phyloP scores from a whole-genome alignment of 2,888 invertebrate species.

The Argyra leucocephala region DNA sequence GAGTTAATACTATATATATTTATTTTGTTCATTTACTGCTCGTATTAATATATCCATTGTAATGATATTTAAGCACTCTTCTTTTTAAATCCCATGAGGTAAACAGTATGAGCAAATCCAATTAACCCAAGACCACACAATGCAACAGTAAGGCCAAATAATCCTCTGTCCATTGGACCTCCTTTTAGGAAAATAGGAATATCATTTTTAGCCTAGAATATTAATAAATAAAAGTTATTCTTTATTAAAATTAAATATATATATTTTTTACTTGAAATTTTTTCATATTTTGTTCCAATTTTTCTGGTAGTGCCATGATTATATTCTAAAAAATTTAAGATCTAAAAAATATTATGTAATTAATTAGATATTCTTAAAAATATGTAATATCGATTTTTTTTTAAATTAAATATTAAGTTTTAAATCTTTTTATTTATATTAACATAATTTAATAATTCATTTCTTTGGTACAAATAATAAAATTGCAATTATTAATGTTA shows the following conservation, averaged over 20 bases:
- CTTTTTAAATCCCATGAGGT: conserved; percentile 39
- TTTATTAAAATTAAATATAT: not conserved
- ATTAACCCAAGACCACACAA: conserved; percentile 39
- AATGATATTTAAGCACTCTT: conserved; percentile 27
- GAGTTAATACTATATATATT: too few species aligned
- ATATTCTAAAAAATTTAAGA: too few species aligned
- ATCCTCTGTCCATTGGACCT: conserved; percentile 37
- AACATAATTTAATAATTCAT: too few species aligned
- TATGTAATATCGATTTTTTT: too few species aligned
- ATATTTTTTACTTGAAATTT: conserved; percentile 36
- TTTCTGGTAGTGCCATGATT: conserved; percentile 40
- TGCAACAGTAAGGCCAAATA: conserved; percentile 39
- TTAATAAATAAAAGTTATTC: conserved; percentile 14
- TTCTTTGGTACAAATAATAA: too few species aligned
- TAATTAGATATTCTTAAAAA: too few species aligned
- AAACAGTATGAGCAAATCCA: conserved; percentile 33
- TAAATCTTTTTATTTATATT: too few species aligned
- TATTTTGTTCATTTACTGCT: too few species aligned
- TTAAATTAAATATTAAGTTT: too few species aligned
- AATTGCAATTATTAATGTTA: too few species aligned
- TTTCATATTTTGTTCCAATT: conserved; percentile 34
- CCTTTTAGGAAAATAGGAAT: conserved; percentile 42
- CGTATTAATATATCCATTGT: too few species aligned
- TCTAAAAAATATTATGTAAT: not conserved
- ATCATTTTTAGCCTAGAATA: conserved; percentile 36